Conservation (phyloP, 2,797 vertebrate species). For the Danionella dracula region DNA sequence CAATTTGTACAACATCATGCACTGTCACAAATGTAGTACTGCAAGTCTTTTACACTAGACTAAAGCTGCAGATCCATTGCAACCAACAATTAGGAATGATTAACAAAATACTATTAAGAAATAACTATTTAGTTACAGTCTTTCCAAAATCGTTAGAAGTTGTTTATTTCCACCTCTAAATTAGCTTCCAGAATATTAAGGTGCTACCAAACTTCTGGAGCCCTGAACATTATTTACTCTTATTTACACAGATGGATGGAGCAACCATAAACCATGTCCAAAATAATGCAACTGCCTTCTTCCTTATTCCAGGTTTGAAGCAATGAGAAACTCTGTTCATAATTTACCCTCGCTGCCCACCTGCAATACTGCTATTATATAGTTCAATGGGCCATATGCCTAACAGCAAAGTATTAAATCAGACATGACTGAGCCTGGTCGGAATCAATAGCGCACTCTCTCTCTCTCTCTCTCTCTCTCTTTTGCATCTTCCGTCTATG, state of each 20-base stretch:
- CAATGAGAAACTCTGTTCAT: conserved; percentile 19
- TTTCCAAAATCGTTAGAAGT: not conserved
- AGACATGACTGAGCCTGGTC: conserved; percentile 49
- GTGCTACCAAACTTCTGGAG: not conserved
- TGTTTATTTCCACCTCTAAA: not conserved
- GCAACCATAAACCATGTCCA: conserved; percentile 1
- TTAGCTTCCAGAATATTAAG: not conserved
- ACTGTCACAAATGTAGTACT: too few species aligned
- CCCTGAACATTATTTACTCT: not conserved
- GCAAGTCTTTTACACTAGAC: too few species aligned
- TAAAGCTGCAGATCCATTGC: too few species aligned
- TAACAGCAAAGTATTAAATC: conserved; percentile 51
- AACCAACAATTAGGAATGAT: too few species aligned
- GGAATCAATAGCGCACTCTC: conserved; percentile 57
- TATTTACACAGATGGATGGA: not conserved
- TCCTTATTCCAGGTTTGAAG: conserved; percentile 23
- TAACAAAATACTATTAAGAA: too few species aligned
- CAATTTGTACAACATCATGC: too few species aligned
- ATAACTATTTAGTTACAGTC: not conserved
- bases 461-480: conserved; percentile 8
- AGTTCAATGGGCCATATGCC: conserved; percentile 53
- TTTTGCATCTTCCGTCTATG: conserved; percentile 33
- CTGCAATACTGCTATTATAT: conserved; percentile 45
- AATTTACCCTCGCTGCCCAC: not conserved
- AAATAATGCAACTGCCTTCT: conserved; percentile 5